phyloP scores from a whole-genome alignment of 2,113 vertebrate species.

The Petaurus breviceps region DNA sequence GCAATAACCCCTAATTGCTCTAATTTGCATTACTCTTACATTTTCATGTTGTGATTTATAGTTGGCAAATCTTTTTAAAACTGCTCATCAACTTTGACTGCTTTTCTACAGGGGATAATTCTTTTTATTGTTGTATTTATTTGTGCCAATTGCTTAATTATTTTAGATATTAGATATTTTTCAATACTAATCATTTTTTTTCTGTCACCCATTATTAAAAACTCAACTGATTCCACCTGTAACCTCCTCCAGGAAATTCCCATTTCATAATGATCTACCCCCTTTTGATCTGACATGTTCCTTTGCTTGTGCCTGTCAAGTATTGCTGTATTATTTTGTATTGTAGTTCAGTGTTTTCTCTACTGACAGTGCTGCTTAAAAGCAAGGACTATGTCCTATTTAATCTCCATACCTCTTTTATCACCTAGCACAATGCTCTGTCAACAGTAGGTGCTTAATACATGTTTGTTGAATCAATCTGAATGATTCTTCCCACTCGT shows the following conservation, averaged over 20 bases:
- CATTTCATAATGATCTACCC: too few relatives aligned
- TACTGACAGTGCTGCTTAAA: neutral
- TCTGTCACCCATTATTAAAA: neutral
- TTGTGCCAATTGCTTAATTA: neutral
- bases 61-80: neutral
- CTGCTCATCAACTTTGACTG: neutral
- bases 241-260: too few relatives aligned
- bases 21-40: neutral
- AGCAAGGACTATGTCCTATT: neutral
- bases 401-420: neutral
- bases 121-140: neutral
- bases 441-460: neutral
- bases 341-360: neutral
- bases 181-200: neutral
- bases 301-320: neutral
- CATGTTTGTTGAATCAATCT: neutral
- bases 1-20: neutral
- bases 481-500: neutral
- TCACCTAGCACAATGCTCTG: neutral
- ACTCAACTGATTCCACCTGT: neutral
- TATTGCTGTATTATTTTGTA: neutral
- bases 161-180: neutral
- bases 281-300: too few relatives aligned
- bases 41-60: neutral
- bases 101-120: neutral